Evolutionary conservation across 2,113 vertebrate species (phyloP).

Genomic region (Petroica traversi): DNA sequence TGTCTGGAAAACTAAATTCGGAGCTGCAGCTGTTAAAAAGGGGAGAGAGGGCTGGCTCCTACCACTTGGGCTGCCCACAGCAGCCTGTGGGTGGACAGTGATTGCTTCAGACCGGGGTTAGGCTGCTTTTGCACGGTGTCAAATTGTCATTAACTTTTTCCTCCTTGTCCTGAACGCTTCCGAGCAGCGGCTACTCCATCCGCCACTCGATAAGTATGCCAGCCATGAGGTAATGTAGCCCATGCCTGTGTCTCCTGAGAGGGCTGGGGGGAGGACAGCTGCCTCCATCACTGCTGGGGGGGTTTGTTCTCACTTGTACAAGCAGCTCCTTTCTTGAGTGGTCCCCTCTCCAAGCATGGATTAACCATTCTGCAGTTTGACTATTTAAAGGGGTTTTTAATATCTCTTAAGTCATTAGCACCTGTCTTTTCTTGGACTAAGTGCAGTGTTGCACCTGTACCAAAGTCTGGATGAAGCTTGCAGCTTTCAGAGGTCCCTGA

Average conservation of each 20-base stretch:
- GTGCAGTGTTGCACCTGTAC: not conserved
- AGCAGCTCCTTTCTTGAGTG: not conserved
- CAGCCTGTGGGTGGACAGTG: not conserved
- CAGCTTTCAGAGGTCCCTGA: not conserved
- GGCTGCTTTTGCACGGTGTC: not conserved
- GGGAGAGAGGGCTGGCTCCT: not conserved
- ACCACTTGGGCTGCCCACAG: fast-evolving
- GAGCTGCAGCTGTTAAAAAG: not conserved
- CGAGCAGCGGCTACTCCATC: constrained; percentile 95
- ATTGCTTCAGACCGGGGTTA: not conserved
- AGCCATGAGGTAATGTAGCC: constrained; percentile 93
- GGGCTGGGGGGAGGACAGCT: not conserved
- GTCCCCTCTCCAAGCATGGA: fast-evolving
- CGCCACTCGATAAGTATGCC: constrained; percentile 99
- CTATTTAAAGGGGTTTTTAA: not conserved
- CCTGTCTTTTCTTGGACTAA: not conserved
- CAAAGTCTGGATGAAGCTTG: not conserved
- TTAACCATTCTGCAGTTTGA: not conserved
- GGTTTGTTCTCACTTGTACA: not conserved
- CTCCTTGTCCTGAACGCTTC: constrained; percentile 83
- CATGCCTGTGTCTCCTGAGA: not conserved
- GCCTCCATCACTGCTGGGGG: not conserved
- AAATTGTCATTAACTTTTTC: constrained; percentile 71
- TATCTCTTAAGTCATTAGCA: not conserved
- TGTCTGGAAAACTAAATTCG: not conserved